Evolutionary conservation across 1,140 invertebrate species (phyloP), one percentile per base, ranked within the genome.

Genomic region (Streblospio benedicti): DNA sequence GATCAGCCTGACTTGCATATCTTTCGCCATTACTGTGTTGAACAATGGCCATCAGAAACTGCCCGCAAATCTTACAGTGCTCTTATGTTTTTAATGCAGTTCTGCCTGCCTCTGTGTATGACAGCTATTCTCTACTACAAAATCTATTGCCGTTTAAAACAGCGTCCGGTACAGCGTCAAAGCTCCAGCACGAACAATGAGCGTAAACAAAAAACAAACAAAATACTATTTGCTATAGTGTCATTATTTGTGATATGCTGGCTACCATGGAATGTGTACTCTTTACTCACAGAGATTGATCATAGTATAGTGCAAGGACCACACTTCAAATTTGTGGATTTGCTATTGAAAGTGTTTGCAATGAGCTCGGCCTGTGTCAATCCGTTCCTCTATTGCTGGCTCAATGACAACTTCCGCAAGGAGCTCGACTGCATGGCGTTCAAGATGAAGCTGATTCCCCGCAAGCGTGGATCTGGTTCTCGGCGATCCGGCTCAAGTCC

Each of bases 161-260:
- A 69, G 25, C 47, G 74, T 30, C 70, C 70, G 6, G 30, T 12
- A 4, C 43, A 35, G 0, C 27, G 32, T 1, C 18, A 14, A 12
- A 56, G 35, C n/a, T 30, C 25, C 4, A 6, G 57, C 27, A 33
- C 18, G 23, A 23, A 14, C 33, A 51, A 31, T 33, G 53, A 38
- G 18, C 80, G 88, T 44, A 92, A 89, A 4, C 87, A 90, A 62
- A 71, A 81, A 59, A 85, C 83, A 35, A 85, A 83, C 63, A 83
- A 89, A 62, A 98, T 97, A 90, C 80, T 98, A 1, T 92, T 97
- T 60, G 86, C 91, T 0, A 98, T 98, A 88, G 93, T 97, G 0
- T 83, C 86, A 0, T 88, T 95, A 25, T 98, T 98, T 72, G 88
- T 89, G 0, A 79, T 91, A 0, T 96, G 89, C 16, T 98, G 75